These are phyloP conservation scores for Disparrhopalites patrizii DNA, from an alignment of 2,888 invertebrate species.

Conservation along the genomic window DNA sequence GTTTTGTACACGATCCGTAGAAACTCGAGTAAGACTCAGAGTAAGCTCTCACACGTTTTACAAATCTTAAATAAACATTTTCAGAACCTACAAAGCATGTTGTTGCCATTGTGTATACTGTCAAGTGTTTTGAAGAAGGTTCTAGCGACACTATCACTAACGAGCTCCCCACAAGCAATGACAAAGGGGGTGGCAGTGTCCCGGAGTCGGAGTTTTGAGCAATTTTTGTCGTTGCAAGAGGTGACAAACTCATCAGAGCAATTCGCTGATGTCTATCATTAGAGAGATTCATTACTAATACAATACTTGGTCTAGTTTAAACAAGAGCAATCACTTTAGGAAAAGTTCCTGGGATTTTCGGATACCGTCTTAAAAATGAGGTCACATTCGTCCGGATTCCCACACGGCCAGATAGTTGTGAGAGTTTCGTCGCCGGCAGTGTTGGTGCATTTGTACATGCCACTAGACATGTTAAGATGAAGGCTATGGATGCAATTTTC, in stretches of 20 bases:
- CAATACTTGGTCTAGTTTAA: too few relatives aligned
- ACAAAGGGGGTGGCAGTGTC: background rate
- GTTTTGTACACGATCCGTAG: too few relatives aligned
- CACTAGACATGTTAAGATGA: background rate
- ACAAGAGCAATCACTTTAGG: too few relatives aligned
- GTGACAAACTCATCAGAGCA: too few relatives aligned
- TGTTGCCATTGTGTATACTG: background rate
- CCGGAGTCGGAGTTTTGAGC: background rate
- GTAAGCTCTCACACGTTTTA: too few relatives aligned
- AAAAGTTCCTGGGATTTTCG: too few relatives aligned
- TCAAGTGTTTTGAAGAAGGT: background rate
- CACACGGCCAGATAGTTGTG: background rate
- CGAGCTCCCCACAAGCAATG: background rate
- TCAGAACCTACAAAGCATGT: background rate
- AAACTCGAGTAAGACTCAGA: background rate
- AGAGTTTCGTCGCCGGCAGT: background rate
- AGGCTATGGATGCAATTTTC: background rate
- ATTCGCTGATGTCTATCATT: too few relatives aligned
- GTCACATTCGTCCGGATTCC: constrained; percentile 2
- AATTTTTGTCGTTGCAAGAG: background rate
- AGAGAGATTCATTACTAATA: too few relatives aligned
- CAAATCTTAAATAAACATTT: background rate
- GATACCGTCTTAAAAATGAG: background rate
- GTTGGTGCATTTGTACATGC: background rate
- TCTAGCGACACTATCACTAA: background rate